Percentiles rank a stretch among this genome's conserved stretches.
Evolutionary conservation across 2,888 invertebrate species (phyloP).

Genomic region (Strigamia transsilvanica): DNA sequence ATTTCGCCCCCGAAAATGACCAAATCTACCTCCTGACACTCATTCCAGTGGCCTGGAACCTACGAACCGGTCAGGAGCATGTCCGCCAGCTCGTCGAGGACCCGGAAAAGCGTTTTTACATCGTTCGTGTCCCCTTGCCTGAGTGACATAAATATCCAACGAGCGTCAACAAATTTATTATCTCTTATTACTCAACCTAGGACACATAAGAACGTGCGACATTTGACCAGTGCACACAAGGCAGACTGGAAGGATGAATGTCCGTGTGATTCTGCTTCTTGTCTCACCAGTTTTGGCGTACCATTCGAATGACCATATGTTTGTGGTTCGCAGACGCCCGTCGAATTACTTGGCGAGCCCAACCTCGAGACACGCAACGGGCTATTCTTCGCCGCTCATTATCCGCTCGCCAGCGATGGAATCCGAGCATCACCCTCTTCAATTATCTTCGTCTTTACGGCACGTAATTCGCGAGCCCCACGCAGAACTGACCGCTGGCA

Average conservation of each 20-base stretch:
- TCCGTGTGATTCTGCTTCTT: background rate
- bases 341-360: background rate
- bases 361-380: background rate
- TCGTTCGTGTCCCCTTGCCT: background rate
- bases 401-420: background rate
- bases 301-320: conserved; percentile 15
- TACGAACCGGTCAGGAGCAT: background rate
- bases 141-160: conserved; percentile 14
- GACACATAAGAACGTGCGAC: background rate
- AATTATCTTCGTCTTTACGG: background rate
- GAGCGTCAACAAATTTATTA: conserved; percentile 19
- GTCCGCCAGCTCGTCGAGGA: background rate
- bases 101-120: background rate
- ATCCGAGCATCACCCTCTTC: background rate
- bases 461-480: background rate
- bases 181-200: background rate
- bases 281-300: background rate
- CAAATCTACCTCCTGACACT: background rate
- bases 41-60: conserved; percentile 5
- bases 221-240: background rate
- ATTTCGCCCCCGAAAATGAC: background rate
- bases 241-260: background rate
- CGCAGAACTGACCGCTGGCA: background rate
- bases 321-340: background rate
- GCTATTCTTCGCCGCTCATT: background rate